Conservation (phyloP, 1,140 invertebrate genomes). For the Cyclargus thomasi region DNA sequence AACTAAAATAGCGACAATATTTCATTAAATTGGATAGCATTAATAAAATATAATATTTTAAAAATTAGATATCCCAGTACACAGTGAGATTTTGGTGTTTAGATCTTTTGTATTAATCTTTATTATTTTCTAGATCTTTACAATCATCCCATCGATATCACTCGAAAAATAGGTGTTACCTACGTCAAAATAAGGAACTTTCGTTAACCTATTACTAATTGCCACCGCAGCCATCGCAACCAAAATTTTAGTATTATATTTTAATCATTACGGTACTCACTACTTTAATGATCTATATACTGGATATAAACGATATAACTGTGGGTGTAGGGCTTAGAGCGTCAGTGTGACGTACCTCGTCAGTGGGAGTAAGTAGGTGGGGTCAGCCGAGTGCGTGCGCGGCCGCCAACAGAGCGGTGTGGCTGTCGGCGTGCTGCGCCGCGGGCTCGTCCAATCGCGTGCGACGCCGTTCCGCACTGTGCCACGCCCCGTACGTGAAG, state of each 20-base stretch:
- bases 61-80: no score
- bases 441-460: slow-evolving; percentile 33
- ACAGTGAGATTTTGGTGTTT: neutral
- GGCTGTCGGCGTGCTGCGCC: slow-evolving; percentile 52
- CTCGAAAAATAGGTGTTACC: no score
- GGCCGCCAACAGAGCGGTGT: slow-evolving; percentile 41
- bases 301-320: slow-evolving; percentile 54
- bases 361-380: neutral
- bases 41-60: no score
- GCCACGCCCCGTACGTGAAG: slow-evolving; percentile 76
- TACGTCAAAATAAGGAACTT: no score
- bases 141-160: no score
- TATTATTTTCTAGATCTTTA: no score
- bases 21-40: no score
- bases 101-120: neutral
- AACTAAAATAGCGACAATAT: no score
- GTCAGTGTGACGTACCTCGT: slow-evolving; percentile 8
- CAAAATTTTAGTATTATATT: no score
- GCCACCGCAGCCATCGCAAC: no score
- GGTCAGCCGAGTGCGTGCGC: slow-evolving; percentile 55
- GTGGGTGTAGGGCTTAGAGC: slow-evolving; percentile 43
- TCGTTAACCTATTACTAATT: no score
- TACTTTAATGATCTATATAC: slow-evolving; percentile 33
- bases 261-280: no score
- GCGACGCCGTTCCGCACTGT: slow-evolving; percentile 73